Conservation (phyloP, 1,140 invertebrate species). For the Drosophila quadrilineata region DNA sequence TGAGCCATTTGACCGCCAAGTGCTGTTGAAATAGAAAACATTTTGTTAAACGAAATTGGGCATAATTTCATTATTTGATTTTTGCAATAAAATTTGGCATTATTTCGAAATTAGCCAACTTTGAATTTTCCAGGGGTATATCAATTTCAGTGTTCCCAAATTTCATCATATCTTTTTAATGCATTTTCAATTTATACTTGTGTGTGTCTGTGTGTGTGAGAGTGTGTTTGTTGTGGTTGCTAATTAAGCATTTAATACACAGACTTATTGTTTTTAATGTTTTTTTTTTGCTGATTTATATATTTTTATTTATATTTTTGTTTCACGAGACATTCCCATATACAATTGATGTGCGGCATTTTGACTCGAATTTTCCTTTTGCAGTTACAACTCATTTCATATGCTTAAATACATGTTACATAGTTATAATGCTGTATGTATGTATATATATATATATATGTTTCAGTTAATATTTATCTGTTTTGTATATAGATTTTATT, state of each 20-base stretch:
- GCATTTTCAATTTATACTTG: slow-evolving; percentile 32
- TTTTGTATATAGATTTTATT: slow-evolving; percentile 9
- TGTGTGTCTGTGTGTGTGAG: slow-evolving; percentile 13
- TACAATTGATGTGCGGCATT: slow-evolving; percentile 14
- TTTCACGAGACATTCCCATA: not conserved
- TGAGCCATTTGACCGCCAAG: too few relatives aligned
- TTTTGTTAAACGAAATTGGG: too few relatives aligned
- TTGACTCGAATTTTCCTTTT: slow-evolving; percentile 5
- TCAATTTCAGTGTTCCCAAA: not conserved
- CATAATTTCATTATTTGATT: too few relatives aligned
- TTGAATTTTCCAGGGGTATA: slow-evolving; percentile 13
- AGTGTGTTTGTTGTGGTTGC: slow-evolving; percentile 65
- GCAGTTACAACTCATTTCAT: slow-evolving; percentile 68
- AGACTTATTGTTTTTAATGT: slow-evolving; percentile 13
- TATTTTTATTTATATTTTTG: slow-evolving; percentile 41
- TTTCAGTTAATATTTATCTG: slow-evolving; percentile 1
- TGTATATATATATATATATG: slow-evolving; percentile 31
- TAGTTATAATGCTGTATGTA: slow-evolving; percentile 58
- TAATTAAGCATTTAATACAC: slow-evolving; percentile 69
- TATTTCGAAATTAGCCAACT: not conserved
- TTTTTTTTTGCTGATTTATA: slow-evolving; percentile 28
- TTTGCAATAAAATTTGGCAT: too few relatives aligned
- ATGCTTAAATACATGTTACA: slow-evolving; percentile 76
- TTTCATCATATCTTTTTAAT: slow-evolving; percentile 39
- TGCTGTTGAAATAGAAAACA: too few relatives aligned